Evolutionary conservation across 2,797 vertebrate genomes (phyloP), one percentile per base, ranked within the genome.

Genomic region (Argya squamiceps): DNA sequence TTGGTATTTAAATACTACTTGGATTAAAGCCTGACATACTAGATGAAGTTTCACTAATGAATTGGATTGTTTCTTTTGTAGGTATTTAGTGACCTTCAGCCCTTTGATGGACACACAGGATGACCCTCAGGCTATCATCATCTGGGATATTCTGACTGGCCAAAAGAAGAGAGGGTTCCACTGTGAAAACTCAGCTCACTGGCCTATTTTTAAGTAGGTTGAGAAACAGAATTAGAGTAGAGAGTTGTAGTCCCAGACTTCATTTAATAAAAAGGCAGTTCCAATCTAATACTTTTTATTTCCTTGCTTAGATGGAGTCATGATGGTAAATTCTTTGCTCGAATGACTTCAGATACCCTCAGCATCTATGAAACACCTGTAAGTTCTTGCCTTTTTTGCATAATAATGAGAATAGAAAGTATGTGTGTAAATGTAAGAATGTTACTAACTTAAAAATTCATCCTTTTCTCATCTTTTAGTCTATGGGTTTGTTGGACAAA

Each of bases 161-260:
- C 99, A 99, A 94, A 99, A 99, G 98, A 99, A 99, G 97, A 98
- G 99, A 98, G 99, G 99, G 23, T 99, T 99, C 96, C 99, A 99
- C 95, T 99, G 99, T 84, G 99, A 99, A 96, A 99, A 99, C 93
- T 99, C 99, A 14, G 99, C 99, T 77, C 99, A 99, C 88, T 99
- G 99, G 99, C 99, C 99, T 68, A 99, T 99, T 93, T 99, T 99
- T 95, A 99, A 99, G 99, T 99, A 96, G 97, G 99, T 98, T 75
- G 62, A 47, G 4, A 29, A 11, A 3, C 7, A 32, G 39, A 10
- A 21, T 63, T 46, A 32, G 24, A 7, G 7, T 12, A 23, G 20
- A 67, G 37, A 55, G 21, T 59, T 88, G 9, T 55, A n/a, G n/a
- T 83, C 55, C 20, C 68, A 82, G 44, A 27, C 15, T 74, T 75